Conservation (phyloP, 2,888 invertebrate genomes). For the Diploptera punctata region DNA sequence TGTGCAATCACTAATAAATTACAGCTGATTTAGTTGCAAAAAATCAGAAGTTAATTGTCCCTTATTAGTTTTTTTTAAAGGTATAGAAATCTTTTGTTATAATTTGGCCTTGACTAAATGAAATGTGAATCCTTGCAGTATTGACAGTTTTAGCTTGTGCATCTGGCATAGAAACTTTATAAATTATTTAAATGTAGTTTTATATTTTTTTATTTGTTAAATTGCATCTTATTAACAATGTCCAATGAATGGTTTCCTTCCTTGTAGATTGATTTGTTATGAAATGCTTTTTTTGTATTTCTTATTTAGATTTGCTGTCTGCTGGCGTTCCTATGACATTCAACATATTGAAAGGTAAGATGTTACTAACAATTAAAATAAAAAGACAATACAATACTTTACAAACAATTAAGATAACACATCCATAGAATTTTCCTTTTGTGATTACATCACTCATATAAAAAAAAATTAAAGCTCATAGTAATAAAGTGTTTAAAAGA, state of each 20-base stretch:
- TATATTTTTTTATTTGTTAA: slow-evolving; percentile 28
- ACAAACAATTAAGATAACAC: too few species aligned
- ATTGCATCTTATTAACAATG: slow-evolving; percentile 21
- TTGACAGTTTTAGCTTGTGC: slow-evolving; percentile 3
- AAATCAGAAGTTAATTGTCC: too few species aligned
- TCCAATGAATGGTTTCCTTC: slow-evolving; percentile 28
- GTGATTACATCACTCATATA: too few species aligned
- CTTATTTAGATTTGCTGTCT: slow-evolving; percentile 72
- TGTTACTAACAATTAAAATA: background rate
- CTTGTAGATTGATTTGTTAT: slow-evolving; percentile 39
- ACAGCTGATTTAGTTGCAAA: too few species aligned
- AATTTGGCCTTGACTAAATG: too few species aligned
- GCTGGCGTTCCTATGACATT: slow-evolving; percentile 83
- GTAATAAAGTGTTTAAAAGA: too few species aligned
- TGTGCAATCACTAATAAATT: too few species aligned
- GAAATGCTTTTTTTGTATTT: slow-evolving; percentile 40
- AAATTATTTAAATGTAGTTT: slow-evolving; percentile 21
- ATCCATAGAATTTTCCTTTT: too few species aligned
- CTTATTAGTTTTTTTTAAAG: too few species aligned
- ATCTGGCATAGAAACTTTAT: slow-evolving; percentile 4
- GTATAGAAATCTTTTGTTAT: too few species aligned
- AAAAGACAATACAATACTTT: too few species aligned
- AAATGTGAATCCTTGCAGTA: background rate
- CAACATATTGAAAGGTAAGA: slow-evolving; percentile 87
- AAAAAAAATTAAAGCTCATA: too few species aligned